phyloP scores from a whole-genome alignment of 2,113 vertebrate genomes.

The Emberiza fucata region DNA sequence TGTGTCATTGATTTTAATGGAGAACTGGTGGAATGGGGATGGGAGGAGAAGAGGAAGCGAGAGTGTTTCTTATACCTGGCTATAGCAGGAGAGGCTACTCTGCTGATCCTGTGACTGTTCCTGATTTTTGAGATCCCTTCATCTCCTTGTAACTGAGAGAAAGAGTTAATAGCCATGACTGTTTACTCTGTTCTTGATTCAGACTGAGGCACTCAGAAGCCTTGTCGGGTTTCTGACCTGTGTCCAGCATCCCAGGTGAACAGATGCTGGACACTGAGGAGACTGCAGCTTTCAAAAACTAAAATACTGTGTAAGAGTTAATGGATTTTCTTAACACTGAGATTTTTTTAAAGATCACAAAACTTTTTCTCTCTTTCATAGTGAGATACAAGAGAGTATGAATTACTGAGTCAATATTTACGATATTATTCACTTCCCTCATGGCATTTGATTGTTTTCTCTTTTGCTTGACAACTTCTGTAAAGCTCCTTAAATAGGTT shows the following conservation, averaged over 20 bases:
- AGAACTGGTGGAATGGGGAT: neutral
- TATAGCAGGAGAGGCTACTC: neutral
- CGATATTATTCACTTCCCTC: neutral
- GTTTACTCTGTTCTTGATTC: neutral
- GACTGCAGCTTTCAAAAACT: neutral
- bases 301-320: neutral
- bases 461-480: neutral
- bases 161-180: neutral
- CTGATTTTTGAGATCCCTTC: neutral
- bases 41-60: neutral
- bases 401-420: neutral
- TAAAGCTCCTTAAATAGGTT: neutral
- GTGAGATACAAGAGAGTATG: neutral
- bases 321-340: neutral
- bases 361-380: neutral
- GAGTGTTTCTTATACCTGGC: neutral
- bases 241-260: neutral
- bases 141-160: neutral
- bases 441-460: neutral
- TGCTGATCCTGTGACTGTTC: neutral
- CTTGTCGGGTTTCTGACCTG: neutral
- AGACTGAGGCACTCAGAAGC: accelerated
- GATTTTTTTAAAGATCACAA: neutral
- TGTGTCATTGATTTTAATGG: neutral
- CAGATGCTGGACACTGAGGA: neutral